Conservation (phyloP, 2,797 vertebrate genomes). For the Nyctibius grandis region DNA sequence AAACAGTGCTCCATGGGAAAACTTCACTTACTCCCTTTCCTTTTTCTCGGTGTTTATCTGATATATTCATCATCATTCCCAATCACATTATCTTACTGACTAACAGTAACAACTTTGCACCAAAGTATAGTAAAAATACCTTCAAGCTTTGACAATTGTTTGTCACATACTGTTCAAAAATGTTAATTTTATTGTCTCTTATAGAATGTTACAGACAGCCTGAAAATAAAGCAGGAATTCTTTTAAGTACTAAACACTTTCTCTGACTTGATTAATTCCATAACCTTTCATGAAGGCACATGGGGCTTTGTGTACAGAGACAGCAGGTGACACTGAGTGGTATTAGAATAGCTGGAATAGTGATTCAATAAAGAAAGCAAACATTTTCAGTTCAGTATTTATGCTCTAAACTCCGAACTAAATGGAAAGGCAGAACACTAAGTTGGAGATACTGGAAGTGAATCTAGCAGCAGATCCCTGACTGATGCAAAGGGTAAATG, state of each 20-base stretch:
- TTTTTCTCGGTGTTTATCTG: neutral
- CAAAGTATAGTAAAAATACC: neutral
- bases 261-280: neutral
- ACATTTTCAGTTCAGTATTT: neutral
- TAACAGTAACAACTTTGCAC: neutral
- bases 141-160: neutral
- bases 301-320: neutral
- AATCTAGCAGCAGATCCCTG: neutral
- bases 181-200: neutral
- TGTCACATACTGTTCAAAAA: neutral
- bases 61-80: neutral
- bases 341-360: neutral
- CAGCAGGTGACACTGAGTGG: neutral
- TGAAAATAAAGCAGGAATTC: neutral
- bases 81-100: neutral
- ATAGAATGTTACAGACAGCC: neutral
- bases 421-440: neutral
- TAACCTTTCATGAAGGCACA: neutral
- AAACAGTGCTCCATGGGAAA: neutral
- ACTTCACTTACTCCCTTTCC: neutral
- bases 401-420: neutral
- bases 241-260: neutral
- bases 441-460: neutral
- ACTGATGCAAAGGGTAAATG: neutral
- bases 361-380: neutral